phyloP scores from a whole-genome alignment of 53 echinoderm and acorn worm genomes.

The Stichopus horrens region DNA sequence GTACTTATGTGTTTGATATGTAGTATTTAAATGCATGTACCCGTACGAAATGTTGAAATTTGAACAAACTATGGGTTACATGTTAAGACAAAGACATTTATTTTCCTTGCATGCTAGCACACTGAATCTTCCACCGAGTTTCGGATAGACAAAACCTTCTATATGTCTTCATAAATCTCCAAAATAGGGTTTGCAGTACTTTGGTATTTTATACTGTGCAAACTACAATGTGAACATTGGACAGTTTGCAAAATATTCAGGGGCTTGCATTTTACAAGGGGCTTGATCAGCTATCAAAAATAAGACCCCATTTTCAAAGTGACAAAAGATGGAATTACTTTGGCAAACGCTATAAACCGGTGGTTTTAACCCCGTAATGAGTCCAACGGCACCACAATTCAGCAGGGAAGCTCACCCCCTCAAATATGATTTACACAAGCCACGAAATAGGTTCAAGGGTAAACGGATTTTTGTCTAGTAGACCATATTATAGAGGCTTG shows the following conservation, averaged over 20 bases:
- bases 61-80: too few relatives aligned
- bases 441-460: conserved; percentile 30
- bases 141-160: too few relatives aligned
- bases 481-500: neutral
- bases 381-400: neutral
- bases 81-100: too few relatives aligned
- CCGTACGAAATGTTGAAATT: too few relatives aligned
- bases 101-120: too few relatives aligned
- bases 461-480: neutral
- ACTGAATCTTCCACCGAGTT: too few relatives aligned
- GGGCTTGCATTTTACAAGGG: neutral
- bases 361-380: conserved; percentile 11
- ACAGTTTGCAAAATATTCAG: neutral
- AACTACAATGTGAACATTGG: too few relatives aligned
- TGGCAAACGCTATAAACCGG: conserved; percentile 3
- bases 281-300: neutral
- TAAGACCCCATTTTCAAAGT: neutral
- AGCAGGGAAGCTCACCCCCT: neutral
- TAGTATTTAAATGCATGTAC: too few relatives aligned
- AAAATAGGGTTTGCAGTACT: too few relatives aligned
- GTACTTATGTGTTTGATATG: too few relatives aligned
- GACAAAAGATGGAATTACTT: neutral
- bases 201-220: too few relatives aligned
- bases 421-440: neutral
- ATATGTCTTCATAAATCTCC: too few relatives aligned